Evolutionary conservation across 2,113 vertebrate genomes (phyloP).

Genomic region (Oxygymnocypris stewartii): DNA sequence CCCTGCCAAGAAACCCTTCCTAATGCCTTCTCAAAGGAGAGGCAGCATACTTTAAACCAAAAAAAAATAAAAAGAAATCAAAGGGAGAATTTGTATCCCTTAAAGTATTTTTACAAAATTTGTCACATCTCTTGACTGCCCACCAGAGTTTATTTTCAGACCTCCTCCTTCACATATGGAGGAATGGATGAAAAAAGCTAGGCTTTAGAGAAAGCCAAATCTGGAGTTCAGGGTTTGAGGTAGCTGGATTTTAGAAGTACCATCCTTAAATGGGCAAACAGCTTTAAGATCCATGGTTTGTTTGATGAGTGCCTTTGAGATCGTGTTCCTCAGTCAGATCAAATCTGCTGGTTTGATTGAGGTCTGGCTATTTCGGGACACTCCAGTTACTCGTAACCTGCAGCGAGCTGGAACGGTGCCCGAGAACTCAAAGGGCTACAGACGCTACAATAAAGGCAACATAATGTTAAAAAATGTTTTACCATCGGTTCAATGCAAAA

Average conservation of each 20-base stretch:
- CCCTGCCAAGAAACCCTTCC: slow-evolving; percentile 24
- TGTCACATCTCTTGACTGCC: slow-evolving; percentile 8
- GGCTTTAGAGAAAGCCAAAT: slow-evolving; percentile 24
- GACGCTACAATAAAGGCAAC: neutral
- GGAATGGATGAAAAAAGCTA: neutral
- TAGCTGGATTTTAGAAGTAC: slow-evolving; percentile 19
- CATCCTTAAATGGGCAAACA: slow-evolving; percentile 37
- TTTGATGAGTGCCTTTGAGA: slow-evolving; percentile 22
- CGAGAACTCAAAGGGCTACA: neutral
- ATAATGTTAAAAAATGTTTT: too few species aligned
- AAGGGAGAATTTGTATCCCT: slow-evolving; percentile 32
- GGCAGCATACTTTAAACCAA: neutral
- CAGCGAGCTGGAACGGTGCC: slow-evolving; percentile 23
- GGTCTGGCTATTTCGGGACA: slow-evolving; percentile 6
- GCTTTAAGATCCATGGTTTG: slow-evolving; percentile 35
- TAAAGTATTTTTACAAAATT: neutral
- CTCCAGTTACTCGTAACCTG: slow-evolving; percentile 14
- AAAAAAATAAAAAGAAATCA: slow-evolving; percentile 14
- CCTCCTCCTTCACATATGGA: neutral
- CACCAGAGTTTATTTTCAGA: slow-evolving; percentile 14
- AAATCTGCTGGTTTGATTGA: slow-evolving; percentile 21
- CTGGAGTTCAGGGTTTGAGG: slow-evolving; percentile 11
- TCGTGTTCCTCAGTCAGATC: neutral
- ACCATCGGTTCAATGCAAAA: neutral
- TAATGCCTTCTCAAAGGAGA: slow-evolving; percentile 21